Evolutionary conservation across 2,888 invertebrate genomes (phyloP), one percentile per base, ranked within the genome.

Genomic region (Branchellion lobata): DNA sequence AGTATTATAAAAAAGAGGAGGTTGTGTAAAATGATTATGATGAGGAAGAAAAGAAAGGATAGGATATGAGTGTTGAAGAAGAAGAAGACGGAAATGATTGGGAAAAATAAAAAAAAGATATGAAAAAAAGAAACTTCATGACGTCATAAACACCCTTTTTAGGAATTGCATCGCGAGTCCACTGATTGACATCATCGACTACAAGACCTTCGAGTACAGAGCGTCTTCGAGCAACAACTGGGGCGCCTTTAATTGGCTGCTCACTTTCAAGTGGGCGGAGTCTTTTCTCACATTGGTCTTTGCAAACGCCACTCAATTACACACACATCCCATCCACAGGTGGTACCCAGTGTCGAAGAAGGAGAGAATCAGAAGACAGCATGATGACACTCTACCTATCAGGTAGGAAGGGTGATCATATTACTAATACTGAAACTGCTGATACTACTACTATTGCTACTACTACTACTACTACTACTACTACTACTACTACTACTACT

Each of bases 171-270:
- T 99, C 71, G 97, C 96, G 2, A 96, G 97, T 88, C 98, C 99
- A 11, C 96, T 99, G 84, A 98, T 99, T 85, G 99, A 99, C 88
- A 96, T 99, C 80, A 98, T 99, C 85, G 96, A 95, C 72, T 98
- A 99, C 88, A 97, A 98, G 85, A 95, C 95, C 2, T 99, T 99
- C 89, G 97, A 98, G 89, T 99, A 99, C 89, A 95, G 98, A 82
- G 94, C 96, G 76, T 98, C 98, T 0, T 96, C 96, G 0, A 98
- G 99, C 87, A 96, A 96, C 92, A 99, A 98, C 0, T 99, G 98
- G 97, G 98, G 98, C 82, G 98, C 98, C 33, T 99, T 99, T 89
- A 99, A 98, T 89, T 98, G 98, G 98, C 97, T 97, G 89, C 90
- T 99, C 78, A 98, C 98, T 89, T 99, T 99, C 89, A 92, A 98